Evolutionary conservation across 2,113 vertebrate genomes (phyloP), one percentile per base, ranked within the genome.

Genomic region (Caloenas nicobarica): DNA sequence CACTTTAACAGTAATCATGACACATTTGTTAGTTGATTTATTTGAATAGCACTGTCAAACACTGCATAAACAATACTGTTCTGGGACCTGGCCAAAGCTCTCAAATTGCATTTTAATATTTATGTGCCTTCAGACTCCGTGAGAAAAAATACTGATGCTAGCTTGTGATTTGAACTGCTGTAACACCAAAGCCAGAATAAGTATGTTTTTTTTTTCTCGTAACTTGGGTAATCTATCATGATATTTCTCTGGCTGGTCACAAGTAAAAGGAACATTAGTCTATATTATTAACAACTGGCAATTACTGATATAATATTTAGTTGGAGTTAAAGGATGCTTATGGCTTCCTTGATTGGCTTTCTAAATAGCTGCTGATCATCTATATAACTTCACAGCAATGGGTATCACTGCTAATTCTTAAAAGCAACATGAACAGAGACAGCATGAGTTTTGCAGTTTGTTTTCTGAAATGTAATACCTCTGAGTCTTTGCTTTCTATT

Each of bases 81-180:
- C 90, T 96, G 95, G 94, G 94, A 86, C 84, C 78, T 50, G 93
- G 91, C 93, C 95, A 89, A 86, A 96, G 80, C 79, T 96, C 96
- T 91, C 77, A 91, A 88, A 92, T 92, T 97, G 54, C 86, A 88
- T 93, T 97, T 96, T 96, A 95, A 97, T 97, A 97, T 96, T 97
- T 90, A 96, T 93, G 82, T 76, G 70, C 78, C 70, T 91, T 95
- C 89, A 92, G 69, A 92, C 54, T 95, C 74, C 46, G 71, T 24
- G 22, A 82, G 84, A 81, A 86, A 83, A 91, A 94, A 93, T 74
- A 91, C 69, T 61, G 85, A 81, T 64, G 53, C 25, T 91, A 89
- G 85, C 44, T 95, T 84, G 83, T 4, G 7, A 93, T 88, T 87
- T 77, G 58, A 91, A 65, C 60, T 0, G 2, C 66, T 81, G 3